phyloP scores from a whole-genome alignment of 2,888 invertebrate genomes.

The Trichopria drosophilae region DNA sequence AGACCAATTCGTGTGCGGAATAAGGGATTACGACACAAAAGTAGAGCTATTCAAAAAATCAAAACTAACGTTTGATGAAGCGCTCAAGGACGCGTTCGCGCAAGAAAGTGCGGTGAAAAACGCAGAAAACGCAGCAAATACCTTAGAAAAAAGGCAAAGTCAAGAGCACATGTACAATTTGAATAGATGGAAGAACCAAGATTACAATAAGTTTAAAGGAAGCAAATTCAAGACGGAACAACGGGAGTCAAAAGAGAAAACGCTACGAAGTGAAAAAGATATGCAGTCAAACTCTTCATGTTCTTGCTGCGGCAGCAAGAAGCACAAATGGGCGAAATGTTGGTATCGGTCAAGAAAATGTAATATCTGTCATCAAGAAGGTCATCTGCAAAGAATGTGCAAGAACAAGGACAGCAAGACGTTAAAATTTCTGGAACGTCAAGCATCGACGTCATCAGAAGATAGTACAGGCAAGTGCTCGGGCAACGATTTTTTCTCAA shows the following conservation, averaged over 20 bases:
- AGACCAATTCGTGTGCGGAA: no score
- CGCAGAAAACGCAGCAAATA: conserved; percentile 3
- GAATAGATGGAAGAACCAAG: no score
- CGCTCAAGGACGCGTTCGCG: conserved; percentile 13
- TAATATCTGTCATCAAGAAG: conserved; percentile 25
- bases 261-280: neutral
- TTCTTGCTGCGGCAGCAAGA: conserved; percentile 19
- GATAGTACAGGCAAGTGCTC: no score
- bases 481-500: no score
- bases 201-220: no score
- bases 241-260: neutral
- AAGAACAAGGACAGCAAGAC: no score
- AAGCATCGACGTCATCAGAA: neutral
- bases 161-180: neutral
- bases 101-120: conserved; percentile 20
- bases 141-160: neutral
- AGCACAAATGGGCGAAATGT: conserved; percentile 22
- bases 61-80: conserved; percentile 16
- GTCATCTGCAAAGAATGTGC: conserved; percentile 25
- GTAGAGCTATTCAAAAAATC: conserved; percentile 14
- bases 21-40: conserved; percentile 20
- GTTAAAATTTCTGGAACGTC: neutral
- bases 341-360: conserved; percentile 16
- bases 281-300: conserved; percentile 8
- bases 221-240: neutral